These are phyloP conservation scores for Equus quagga DNA, from an alignment of 2,113 vertebrate species.

Conservation along the genomic window DNA sequence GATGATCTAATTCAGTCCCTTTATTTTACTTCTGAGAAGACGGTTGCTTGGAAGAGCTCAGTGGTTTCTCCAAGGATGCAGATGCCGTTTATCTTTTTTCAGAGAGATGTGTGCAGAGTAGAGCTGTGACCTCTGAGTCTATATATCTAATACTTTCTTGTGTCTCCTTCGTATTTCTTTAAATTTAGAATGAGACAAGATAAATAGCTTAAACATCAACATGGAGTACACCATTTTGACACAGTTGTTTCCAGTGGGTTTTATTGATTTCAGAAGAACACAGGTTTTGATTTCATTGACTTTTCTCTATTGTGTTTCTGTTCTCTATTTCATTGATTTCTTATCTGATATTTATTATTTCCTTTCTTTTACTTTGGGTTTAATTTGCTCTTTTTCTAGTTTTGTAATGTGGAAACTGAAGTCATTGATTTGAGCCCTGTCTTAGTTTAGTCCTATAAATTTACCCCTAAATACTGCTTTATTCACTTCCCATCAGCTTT, in stretches of 20 bases:
- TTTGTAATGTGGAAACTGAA: not conserved
- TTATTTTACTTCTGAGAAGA: constrained; percentile 1
- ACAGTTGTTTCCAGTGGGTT: not conserved
- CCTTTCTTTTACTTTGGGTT: not conserved
- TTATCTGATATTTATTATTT: not conserved
- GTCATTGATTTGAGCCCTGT: not conserved
- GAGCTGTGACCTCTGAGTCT: not conserved
- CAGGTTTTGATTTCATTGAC: not conserved
- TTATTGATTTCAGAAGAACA: constrained; percentile 34
- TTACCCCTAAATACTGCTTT: not conserved
- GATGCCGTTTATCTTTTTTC: not conserved
- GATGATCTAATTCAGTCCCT: not conserved
- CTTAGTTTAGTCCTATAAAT: not conserved
- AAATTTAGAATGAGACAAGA: not conserved
- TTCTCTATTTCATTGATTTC: not conserved
- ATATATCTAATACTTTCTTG: not conserved
- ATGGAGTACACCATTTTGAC: not conserved
- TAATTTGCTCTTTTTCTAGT: not conserved
- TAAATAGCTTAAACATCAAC: not conserved
- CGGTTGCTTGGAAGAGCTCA: not conserved
- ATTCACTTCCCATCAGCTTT: not conserved
- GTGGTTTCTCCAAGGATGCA: not conserved
- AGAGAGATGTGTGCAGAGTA: not conserved
- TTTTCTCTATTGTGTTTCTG: not conserved
- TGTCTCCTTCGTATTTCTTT: not conserved